phyloP scores from a whole-genome alignment of 2,113 vertebrate species.

The Prunella fulvescens region DNA sequence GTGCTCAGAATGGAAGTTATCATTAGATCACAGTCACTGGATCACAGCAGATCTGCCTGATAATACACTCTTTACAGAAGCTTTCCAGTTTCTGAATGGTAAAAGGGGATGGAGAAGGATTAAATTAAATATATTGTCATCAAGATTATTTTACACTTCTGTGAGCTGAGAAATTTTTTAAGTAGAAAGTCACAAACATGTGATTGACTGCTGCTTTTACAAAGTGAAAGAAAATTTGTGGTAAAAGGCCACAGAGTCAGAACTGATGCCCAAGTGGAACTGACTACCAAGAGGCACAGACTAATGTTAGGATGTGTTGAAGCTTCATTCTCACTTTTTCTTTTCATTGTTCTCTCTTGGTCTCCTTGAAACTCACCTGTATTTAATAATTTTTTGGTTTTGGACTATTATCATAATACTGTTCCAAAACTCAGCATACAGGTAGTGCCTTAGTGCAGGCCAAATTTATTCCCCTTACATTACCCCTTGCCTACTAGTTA shows the following conservation, averaged over 20 bases:
- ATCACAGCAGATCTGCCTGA: not conserved
- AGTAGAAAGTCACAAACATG: not conserved
- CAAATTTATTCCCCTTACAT: not conserved
- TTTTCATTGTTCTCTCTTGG: not conserved
- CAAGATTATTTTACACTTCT: not conserved
- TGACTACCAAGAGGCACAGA: not conserved
- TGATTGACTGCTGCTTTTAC: not conserved
- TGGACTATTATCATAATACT: not conserved
- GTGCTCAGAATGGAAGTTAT: fast-evolving
- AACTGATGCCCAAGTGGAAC: not conserved
- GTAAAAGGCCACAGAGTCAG: not conserved
- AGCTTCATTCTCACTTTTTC: not conserved
- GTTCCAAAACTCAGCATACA: not conserved
- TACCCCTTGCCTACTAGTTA: not conserved
- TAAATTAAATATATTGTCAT: not conserved
- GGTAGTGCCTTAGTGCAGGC: not conserved
- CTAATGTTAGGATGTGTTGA: not conserved
- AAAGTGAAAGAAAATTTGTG: not conserved
- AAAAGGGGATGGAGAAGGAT: not conserved
- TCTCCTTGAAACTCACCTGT: not conserved
- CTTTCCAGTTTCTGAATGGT: not conserved
- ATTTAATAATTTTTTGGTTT: not conserved
- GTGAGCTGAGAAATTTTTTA: not conserved
- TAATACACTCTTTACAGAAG: not conserved
- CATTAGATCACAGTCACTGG: not conserved